Evolutionary conservation across 2,888 invertebrate genomes (phyloP).

Genomic region (Pandemis heparana): DNA sequence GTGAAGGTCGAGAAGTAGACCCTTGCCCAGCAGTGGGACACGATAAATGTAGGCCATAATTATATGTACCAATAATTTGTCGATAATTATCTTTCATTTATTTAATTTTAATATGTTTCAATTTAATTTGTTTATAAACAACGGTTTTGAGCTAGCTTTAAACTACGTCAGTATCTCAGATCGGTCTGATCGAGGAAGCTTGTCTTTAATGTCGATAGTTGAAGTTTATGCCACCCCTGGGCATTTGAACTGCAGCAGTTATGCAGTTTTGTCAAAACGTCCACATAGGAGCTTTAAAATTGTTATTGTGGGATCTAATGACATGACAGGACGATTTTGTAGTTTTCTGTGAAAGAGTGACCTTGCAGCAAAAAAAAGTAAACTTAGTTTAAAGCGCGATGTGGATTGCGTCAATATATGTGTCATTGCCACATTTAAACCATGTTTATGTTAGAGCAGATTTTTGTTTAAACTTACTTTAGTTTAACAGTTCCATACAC

Average conservation of each 20-base stretch:
- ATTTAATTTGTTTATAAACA: background rate
- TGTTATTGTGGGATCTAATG: background rate
- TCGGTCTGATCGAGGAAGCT: constrained; percentile 7
- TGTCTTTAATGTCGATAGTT: constrained; percentile 1
- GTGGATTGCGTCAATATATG: no score
- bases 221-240: constrained; percentile 6
- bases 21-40: no score
- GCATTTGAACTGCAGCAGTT: constrained; percentile 1
- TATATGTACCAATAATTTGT: no score
- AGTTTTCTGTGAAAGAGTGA: constrained; percentile 6
- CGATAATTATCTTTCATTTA: background rate
- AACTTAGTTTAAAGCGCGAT: no score
- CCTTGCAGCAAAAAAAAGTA: no score
- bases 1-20: no score
- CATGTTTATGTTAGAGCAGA: background rate
- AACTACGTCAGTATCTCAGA: background rate
- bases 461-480: no score
- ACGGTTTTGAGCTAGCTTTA: background rate
- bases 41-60: no score
- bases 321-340: background rate
- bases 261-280: constrained; percentile 4
- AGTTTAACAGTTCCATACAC: no score
- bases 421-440: background rate
- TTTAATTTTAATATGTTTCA: background rate
- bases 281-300: background rate